These are phyloP conservation scores for Cheilosia vulpina DNA, from an alignment of 2,888 invertebrate genomes.

Conservation along the genomic window DNA sequence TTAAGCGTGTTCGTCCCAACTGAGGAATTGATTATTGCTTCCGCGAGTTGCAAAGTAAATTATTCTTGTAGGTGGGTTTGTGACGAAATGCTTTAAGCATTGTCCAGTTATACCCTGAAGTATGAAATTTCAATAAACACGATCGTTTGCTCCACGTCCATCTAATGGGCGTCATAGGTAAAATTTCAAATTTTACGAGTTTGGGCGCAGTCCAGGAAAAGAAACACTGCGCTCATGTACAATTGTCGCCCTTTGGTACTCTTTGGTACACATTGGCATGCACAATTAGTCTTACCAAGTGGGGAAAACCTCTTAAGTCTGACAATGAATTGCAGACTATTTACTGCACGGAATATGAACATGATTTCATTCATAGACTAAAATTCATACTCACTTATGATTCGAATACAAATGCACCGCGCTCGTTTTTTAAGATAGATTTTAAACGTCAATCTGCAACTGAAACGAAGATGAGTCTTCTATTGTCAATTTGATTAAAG, in stretches of 20 bases:
- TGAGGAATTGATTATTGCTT: conserved; percentile 50
- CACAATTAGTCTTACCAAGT: conserved; percentile 37
- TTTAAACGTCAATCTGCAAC: too few relatives aligned
- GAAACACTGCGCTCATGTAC: conserved; percentile 15
- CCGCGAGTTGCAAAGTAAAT: conserved; percentile 15
- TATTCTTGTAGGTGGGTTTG: conserved; percentile 51
- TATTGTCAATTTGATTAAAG: too few relatives aligned
- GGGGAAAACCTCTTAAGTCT: conserved; percentile 21
- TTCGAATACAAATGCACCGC: conserved; percentile 17
- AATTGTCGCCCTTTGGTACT: conserved; percentile 41
- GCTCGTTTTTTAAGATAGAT: background rate
- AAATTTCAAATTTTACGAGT: conserved; percentile 29
- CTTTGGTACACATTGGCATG: conserved; percentile 60
- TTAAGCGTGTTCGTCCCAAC: conserved; percentile 18
- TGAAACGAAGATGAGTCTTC: too few relatives aligned
- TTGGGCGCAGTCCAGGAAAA: conserved; percentile 36
- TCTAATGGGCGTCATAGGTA: conserved; percentile 4
- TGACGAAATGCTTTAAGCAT: conserved; percentile 26
- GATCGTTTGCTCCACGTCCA: background rate
- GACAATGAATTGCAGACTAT: conserved; percentile 23
- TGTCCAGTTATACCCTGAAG: conserved; percentile 30
- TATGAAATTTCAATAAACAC: conserved; percentile 23
- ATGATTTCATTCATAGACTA: conserved; percentile 46
- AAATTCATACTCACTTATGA: conserved; percentile 7
- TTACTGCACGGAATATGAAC: conserved; percentile 45